Evolutionary conservation across 2,888 invertebrate species (phyloP).

Genomic region (Scaptomyza reducta): DNA sequence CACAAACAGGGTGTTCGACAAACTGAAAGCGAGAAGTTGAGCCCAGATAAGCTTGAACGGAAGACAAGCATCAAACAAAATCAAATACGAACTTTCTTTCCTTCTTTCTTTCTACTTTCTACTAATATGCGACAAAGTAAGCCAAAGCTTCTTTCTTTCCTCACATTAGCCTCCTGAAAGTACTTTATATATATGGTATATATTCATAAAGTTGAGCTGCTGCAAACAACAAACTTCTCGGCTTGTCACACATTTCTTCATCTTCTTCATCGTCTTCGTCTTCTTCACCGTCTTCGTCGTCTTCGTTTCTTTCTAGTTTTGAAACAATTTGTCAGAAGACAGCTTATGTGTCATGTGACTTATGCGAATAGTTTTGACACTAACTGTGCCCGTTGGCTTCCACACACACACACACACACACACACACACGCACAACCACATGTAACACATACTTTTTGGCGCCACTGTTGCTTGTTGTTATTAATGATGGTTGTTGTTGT

Average conservation of each 20-base stretch:
- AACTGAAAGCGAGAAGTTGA: not conserved
- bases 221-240: not conserved
- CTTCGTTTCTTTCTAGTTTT: not conserved
- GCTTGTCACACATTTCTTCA: not conserved
- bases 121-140: not conserved
- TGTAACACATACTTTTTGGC: slow-evolving; percentile 35
- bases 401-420: slow-evolving; percentile 6
- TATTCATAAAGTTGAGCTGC: not conserved
- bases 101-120: not conserved
- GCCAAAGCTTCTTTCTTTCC: not conserved
- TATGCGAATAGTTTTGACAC: slow-evolving; percentile 20
- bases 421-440: not conserved
- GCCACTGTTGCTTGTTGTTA: slow-evolving; percentile 40
- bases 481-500: slow-evolving; percentile 2
- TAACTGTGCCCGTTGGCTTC: slow-evolving; percentile 35
- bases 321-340: slow-evolving; percentile 14
- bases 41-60: not conserved
- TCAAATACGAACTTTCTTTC: not conserved
- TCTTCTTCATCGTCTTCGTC: not conserved
- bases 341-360: slow-evolving; percentile 15
- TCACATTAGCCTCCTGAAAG: slow-evolving; percentile 2
- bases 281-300: not conserved
- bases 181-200: not conserved
- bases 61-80: not conserved
- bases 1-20: slow-evolving; percentile 11